Percentiles rank a stretch among this genome's conserved stretches.
Evolutionary conservation across 2,797 vertebrate genomes (phyloP).

Genomic region (Sebastes taczanowskii): DNA sequence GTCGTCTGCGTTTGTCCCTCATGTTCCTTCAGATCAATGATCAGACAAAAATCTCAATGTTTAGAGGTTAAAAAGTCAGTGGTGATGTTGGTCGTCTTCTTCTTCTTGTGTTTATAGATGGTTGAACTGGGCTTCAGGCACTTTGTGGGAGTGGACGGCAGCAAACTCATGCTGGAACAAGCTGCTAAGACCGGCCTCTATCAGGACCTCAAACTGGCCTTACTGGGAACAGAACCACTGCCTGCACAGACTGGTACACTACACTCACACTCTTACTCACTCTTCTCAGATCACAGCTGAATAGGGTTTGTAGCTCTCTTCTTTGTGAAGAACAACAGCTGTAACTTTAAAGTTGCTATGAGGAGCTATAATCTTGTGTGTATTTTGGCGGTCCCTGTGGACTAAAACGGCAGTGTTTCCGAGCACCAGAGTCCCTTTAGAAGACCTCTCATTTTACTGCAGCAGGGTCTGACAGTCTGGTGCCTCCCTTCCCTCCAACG

Average conservation of each 20-base stretch:
- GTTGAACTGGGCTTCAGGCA: slow-evolving; percentile 23
- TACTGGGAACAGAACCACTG: slow-evolving; percentile 46
- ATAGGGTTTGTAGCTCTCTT: too few species aligned
- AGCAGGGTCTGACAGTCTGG: too few species aligned
- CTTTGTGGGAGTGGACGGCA: slow-evolving; percentile 50
- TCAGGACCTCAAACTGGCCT: slow-evolving; percentile 11
- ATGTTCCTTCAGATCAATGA: too few species aligned
- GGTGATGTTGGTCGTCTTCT: background rate
- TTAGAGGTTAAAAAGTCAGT: background rate
- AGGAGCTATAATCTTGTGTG: too few species aligned
- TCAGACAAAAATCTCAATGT: background rate
- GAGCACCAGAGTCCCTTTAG: too few species aligned
- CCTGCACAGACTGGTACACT: slow-evolving; percentile 16
- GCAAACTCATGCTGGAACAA: slow-evolving; percentile 25
- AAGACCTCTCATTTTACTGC: too few species aligned
- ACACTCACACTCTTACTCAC: background rate
- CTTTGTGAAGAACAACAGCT: too few species aligned
- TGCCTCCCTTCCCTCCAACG: too few species aligned
- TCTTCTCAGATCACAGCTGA: too few species aligned
- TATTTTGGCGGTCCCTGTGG: too few species aligned
- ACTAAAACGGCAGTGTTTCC: too few species aligned
- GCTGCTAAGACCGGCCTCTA: slow-evolving; percentile 15
- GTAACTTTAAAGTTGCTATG: too few species aligned
- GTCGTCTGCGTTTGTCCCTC: background rate
- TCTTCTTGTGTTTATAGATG: slow-evolving; percentile 21